These are phyloP conservation scores for Bruchidius siliquastri DNA, from an alignment of 2,888 invertebrate species.

Conservation along the genomic window DNA sequence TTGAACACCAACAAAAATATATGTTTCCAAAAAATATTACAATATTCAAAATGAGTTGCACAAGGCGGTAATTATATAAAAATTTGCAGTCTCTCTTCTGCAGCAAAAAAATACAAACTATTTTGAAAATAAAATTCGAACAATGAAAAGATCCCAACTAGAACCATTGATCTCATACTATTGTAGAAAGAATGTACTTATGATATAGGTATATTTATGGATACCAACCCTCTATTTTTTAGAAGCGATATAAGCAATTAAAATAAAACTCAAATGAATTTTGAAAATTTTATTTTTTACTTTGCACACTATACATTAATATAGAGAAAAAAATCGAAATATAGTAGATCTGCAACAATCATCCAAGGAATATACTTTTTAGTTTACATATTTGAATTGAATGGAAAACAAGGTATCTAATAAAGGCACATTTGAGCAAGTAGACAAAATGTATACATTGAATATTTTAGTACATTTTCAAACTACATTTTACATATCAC, in stretches of 20 bases:
- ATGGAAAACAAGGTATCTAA: slow-evolving; percentile 26
- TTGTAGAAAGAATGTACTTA: background rate
- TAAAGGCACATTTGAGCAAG: slow-evolving; percentile 47
- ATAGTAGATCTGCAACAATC: slow-evolving; percentile 26
- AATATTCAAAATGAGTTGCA: too few relatives aligned
- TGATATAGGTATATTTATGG: slow-evolving; percentile 27
- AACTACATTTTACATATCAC: slow-evolving; percentile 39
- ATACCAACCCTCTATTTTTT: slow-evolving; percentile 37
- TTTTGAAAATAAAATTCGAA: too few relatives aligned
- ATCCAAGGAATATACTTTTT: slow-evolving; percentile 13
- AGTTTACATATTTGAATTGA: slow-evolving; percentile 7
- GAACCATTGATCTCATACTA: too few relatives aligned
- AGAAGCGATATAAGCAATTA: slow-evolving; percentile 16
- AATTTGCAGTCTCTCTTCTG: too few relatives aligned
- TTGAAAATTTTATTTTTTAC: slow-evolving; percentile 30
- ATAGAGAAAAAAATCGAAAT: slow-evolving; percentile 23
- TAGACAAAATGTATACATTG: slow-evolving; percentile 39
- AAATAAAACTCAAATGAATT: slow-evolving; percentile 29
- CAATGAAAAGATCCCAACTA: too few relatives aligned
- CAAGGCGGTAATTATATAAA: too few relatives aligned
- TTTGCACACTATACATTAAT: slow-evolving; percentile 26
- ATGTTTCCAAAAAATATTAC: too few relatives aligned
- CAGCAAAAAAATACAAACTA: too few relatives aligned
- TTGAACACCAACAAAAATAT: too few relatives aligned
- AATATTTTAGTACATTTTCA: slow-evolving; percentile 24